These are phyloP conservation scores for Anthophora plumipes DNA, from an alignment of 2,888 invertebrate genomes.

Conservation along the genomic window DNA sequence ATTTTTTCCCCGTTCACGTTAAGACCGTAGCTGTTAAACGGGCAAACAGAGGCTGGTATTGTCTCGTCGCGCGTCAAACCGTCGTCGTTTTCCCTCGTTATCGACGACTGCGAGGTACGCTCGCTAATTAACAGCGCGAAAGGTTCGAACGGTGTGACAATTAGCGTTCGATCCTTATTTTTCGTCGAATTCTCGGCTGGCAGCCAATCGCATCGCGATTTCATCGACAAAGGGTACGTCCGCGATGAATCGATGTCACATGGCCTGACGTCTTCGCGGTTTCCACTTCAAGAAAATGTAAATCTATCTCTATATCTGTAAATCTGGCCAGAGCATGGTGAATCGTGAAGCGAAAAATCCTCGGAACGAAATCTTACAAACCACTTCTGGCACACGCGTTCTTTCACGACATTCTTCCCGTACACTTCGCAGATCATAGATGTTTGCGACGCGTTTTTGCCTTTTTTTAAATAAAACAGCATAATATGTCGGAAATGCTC, in stretches of 20 bases:
- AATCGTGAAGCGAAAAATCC: no score
- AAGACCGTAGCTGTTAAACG: background rate
- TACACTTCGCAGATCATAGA: no score
- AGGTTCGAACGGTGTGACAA: conserved; percentile 46
- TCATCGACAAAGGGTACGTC: background rate
- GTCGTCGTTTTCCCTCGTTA: conserved; percentile 21
- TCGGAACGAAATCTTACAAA: no score
- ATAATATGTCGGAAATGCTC: no score
- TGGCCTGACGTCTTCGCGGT: background rate
- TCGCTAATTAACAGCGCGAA: conserved; percentile 5
- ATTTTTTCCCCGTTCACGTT: background rate
- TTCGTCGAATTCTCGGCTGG: conserved; percentile 7
- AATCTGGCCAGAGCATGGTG: no score
- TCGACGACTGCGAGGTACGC: conserved; percentile 1
- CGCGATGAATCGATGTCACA: conserved; percentile 30
- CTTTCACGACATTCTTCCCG: no score
- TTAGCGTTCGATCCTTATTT: conserved; percentile 51
- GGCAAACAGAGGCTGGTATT: conserved; percentile 11
- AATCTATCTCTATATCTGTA: no score
- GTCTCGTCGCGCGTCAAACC: conserved; percentile 8
- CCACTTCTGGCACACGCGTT: no score
- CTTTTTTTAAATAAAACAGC: no score
- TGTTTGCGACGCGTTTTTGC: no score
- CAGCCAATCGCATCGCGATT: conserved; percentile 9
- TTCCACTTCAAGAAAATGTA: conserved; percentile 38